phyloP scores from a whole-genome alignment of 2,888 invertebrate species.

The Torymus auratus region DNA sequence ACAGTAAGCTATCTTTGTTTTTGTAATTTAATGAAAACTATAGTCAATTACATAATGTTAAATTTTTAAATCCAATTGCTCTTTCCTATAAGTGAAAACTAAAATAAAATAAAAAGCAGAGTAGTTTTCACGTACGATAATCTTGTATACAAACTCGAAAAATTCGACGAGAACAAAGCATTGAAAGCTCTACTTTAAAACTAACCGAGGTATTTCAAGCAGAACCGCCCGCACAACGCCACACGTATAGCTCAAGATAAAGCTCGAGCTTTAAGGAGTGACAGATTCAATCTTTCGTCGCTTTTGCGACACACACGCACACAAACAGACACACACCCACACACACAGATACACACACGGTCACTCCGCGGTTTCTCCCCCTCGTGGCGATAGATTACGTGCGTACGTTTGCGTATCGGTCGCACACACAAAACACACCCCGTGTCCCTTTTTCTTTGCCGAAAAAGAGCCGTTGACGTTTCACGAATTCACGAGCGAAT shows the following conservation, averaged over 20 bases:
- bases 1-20: no score
- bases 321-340: no score
- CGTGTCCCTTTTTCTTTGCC: not conserved
- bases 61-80: no score
- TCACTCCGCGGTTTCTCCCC: constrained; percentile 26
- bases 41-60: no score
- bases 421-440: not conserved
- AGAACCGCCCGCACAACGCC: not conserved
- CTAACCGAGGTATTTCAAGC: constrained; percentile 1
- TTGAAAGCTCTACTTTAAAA: no score
- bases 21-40: no score
- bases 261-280: constrained; percentile 59
- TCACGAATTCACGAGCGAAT: constrained; percentile 12
- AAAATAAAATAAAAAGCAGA: no score
- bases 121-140: no score
- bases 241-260: constrained; percentile 43
- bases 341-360: no score
- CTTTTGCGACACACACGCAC: constrained; percentile 51
- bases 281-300: constrained; percentile 63
- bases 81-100: no score
- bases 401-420: constrained; percentile 9
- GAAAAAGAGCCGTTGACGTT: constrained; percentile 1
- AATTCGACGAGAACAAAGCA: no score
- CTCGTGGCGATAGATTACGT: constrained; percentile 17
- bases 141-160: no score